A percentile compares a stretch with the other conserved stretches of the same genome.
phyloP scores from a whole-genome alignment of 2,888 invertebrate species.

The Pyrrhia umbra region DNA sequence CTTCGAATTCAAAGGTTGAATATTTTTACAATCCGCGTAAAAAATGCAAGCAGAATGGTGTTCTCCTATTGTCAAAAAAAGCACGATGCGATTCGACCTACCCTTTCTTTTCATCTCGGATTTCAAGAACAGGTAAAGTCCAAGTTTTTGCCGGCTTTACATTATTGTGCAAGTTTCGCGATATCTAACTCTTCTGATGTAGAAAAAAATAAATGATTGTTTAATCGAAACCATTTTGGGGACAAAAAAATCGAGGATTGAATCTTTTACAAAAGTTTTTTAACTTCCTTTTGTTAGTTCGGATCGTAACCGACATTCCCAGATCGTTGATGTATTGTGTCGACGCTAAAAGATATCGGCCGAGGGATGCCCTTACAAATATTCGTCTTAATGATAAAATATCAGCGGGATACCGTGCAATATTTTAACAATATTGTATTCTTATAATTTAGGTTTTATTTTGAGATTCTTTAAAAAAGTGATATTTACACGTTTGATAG shows the following conservation, averaged over 20 bases:
- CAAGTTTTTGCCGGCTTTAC: slow-evolving; percentile 81
- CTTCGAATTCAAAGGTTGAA: slow-evolving; percentile 78
- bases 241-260: slow-evolving; percentile 82
- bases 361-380: slow-evolving; percentile 80
- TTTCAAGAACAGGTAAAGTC: slow-evolving; percentile 89
- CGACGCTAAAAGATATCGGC: slow-evolving; percentile 82
- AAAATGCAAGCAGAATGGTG: slow-evolving; percentile 81
- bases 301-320: slow-evolving; percentile 89
- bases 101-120: slow-evolving; percentile 88
- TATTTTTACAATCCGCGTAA: slow-evolving; percentile 77
- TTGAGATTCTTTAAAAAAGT: slow-evolving; percentile 64
- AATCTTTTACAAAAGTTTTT: slow-evolving; percentile 84
- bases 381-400: slow-evolving; percentile 85
- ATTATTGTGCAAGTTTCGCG: slow-evolving; percentile 86
- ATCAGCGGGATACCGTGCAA: slow-evolving; percentile 85
- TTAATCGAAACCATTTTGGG: slow-evolving; percentile 82
- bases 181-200: slow-evolving; percentile 86
- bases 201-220: slow-evolving; percentile 83
- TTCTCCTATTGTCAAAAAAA: slow-evolving; percentile 76
- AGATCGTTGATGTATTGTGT: slow-evolving; percentile 85
- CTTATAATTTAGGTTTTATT: slow-evolving; percentile 75
- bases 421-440: slow-evolving; percentile 86
- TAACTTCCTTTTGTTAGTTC: slow-evolving; percentile 84
- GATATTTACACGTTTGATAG: slow-evolving; percentile 70
- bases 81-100: slow-evolving; percentile 81